These are phyloP conservation scores for Gnathonemus echidnorhynchus DNA, from an alignment of 2,113 vertebrate species.

Conservation along the genomic window DNA sequence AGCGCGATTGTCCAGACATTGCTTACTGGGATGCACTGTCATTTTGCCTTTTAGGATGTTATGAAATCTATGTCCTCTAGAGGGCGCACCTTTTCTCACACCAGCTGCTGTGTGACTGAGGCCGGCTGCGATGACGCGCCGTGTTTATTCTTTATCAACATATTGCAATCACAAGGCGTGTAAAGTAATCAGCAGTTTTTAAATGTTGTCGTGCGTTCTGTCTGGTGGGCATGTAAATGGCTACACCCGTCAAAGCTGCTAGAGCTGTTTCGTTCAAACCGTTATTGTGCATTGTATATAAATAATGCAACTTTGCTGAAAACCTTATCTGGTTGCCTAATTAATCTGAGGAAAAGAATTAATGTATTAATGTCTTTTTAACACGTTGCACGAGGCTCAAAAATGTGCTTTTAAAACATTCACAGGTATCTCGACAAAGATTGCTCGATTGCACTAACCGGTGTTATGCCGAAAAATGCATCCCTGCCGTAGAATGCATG, in stretches of 20 bases:
- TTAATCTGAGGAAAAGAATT: not conserved
- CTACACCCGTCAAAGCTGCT: not conserved
- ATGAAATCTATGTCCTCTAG: not conserved
- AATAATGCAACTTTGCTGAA: not conserved
- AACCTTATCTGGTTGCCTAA: not conserved
- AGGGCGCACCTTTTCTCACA: not conserved
- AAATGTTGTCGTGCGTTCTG: not conserved
- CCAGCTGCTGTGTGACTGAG: not conserved
- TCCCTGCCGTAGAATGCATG: too few relatives aligned
- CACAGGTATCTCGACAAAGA: not conserved
- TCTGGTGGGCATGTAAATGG: not conserved
- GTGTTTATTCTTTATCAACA: not conserved
- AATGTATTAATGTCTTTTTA: not conserved
- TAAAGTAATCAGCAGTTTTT: not conserved
- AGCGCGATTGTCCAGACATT: not conserved
- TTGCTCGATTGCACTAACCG: not conserved
- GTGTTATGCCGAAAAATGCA: too few relatives aligned
- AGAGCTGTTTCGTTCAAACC: not conserved
- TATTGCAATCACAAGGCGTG: not conserved
- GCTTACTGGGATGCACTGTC: not conserved
- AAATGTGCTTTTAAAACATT: not conserved
- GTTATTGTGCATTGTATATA: not conserved
- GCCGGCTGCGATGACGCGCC: not conserved
- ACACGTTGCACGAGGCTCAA: not conserved
- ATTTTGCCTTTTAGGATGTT: not conserved